These are phyloP conservation scores for Rhadinocentrus ornatus DNA, from an alignment of 2,797 vertebrate species.

Conservation along the genomic window DNA sequence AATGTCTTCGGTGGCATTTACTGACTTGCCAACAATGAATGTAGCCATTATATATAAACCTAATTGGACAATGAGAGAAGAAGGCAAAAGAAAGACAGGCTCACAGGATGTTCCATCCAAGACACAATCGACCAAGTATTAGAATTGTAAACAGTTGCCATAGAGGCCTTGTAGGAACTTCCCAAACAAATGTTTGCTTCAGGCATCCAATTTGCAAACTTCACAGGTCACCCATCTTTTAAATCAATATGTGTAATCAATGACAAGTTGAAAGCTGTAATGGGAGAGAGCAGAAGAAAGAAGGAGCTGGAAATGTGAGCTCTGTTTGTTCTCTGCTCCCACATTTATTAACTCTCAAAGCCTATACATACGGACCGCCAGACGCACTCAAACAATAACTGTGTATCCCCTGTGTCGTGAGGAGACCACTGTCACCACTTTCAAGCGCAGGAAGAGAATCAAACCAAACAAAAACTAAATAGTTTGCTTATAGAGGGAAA, in stretches of 20 bases:
- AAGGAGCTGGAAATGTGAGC: background rate
- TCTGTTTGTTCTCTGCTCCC: background rate
- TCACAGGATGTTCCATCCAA: background rate
- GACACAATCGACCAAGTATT: background rate
- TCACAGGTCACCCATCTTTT: slow-evolving; percentile 30
- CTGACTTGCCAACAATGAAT: background rate
- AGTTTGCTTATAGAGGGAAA: background rate
- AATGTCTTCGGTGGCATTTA: background rate
- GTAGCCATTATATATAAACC: slow-evolving; percentile 2
- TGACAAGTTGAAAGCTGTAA: slow-evolving; percentile 17
- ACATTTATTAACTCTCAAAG: slow-evolving; percentile 10
- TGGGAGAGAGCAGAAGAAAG: background rate
- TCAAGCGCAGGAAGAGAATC: background rate
- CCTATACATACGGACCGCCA: background rate
- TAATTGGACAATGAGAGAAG: background rate
- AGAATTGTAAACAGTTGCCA: slow-evolving; percentile 12
- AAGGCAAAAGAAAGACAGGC: background rate
- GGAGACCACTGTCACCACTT: slow-evolving; percentile 22
- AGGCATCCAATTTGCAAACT: slow-evolving; percentile 50
- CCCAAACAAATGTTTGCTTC: slow-evolving; percentile 29
- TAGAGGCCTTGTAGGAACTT: slow-evolving; percentile 11
- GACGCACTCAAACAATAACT: background rate
- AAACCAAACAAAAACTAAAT: background rate
- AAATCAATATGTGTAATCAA: slow-evolving; percentile 42
- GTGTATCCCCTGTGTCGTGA: background rate